Base-by-base conservation (phyloP, 2,797 vertebrate species). In the Natrix natrix region DNA sequence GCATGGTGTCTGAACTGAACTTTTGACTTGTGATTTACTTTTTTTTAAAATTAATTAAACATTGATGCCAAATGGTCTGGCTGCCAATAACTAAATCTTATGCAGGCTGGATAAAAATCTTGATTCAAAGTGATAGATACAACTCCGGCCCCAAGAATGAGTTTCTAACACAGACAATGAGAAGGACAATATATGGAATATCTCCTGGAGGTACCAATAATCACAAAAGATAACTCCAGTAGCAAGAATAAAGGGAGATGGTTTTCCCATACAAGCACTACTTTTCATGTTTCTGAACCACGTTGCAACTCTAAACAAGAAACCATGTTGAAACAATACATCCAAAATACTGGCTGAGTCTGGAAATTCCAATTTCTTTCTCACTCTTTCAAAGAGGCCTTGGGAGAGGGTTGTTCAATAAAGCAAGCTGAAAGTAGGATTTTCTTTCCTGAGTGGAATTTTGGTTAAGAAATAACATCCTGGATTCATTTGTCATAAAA, bases 1-100 rank as follows among this genome's bases (percentile, higher is more conserved):
- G 94, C 86, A 95, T 0, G 95, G 92, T 74, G 55, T 69, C 92
- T 87, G 56, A 96, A 95, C 86, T 90, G 94, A 32, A 88, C 24
- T 92, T 94, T 91, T 95, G 63, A 91, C 83, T 94, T 54, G 57
- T 60, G 92, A 89, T 87, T 88, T 20, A n/a, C 91, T 95, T 89
- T 95, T 91, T 94, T 94, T 56, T 91, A 59, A 91, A 91, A 94
- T 87, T n/a, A 91, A 6, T 57, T 24, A 63, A 28, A 91, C 26
- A 90, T 48, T 93, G 87, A 93, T 54, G 69, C n/a, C 17, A 89
- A 94, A 90, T 52, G 55, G 60, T 59, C 28, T 13, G 7, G 5
- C 48, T 91, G 43, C 17, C 43, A 20, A 16, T 69, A 14, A 8
- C 37, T 43, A 69, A 22, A 66, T 22, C 28, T 8, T 37, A 14